Conservation (phyloP, 2,797 vertebrate species). For the Euthynnus affinis region DNA sequence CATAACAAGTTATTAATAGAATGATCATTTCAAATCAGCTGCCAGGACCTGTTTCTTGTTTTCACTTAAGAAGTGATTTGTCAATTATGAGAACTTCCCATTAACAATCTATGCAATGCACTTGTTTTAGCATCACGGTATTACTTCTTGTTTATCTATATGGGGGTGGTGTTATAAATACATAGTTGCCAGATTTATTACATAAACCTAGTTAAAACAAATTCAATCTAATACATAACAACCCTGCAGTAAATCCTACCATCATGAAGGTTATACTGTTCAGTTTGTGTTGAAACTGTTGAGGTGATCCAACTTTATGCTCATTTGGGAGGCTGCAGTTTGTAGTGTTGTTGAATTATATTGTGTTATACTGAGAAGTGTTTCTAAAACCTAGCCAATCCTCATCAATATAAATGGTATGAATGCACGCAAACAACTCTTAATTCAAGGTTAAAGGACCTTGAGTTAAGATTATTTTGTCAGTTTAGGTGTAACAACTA, state of each 20-base stretch:
- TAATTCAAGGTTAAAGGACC: not conserved
- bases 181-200: not conserved
- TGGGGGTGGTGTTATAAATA: not conserved
- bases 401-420: not conserved
- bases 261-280: not conserved
- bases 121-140: not conserved
- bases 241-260: not conserved
- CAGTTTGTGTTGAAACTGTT: not conserved
- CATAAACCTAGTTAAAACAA: not conserved
- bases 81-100: not conserved
- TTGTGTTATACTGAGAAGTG: not conserved
- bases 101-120: not conserved
- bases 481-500: not conserved
- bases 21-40: not conserved
- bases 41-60: not conserved
- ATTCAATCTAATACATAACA: not conserved
- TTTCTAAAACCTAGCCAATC: not conserved
- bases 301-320: not conserved
- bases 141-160: not conserved
- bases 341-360: not conserved
- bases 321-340: not conserved
- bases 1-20: not conserved
- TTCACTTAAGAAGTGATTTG: not conserved
- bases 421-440: not conserved
- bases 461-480: not conserved